Evolutionary conservation across 2,797 vertebrate genomes (phyloP).

Genomic region (Malurus splendens): DNA sequence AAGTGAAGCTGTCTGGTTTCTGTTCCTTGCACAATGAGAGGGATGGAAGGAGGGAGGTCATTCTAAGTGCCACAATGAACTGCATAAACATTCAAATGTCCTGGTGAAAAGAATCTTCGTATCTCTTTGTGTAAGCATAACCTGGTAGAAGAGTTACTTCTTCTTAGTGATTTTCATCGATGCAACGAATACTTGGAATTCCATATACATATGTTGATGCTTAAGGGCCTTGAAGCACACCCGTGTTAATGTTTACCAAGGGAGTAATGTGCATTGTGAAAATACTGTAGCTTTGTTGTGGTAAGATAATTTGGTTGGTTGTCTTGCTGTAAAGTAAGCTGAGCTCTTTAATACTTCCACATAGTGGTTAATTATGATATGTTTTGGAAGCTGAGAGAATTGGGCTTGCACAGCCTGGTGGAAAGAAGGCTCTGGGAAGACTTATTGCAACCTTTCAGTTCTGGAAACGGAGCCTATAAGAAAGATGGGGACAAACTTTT

Average conservation of each 20-base stretch:
- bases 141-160: not conserved
- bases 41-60: not conserved
- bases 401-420: not conserved
- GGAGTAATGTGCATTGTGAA: not conserved
- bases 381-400: not conserved
- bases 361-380: not conserved
- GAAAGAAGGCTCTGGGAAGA: not conserved
- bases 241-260: not conserved
- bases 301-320: not conserved
- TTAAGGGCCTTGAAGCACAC: not conserved
- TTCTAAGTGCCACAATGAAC: not conserved
- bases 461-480: not conserved
- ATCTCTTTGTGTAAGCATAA: not conserved
- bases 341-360: not conserved
- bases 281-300: not conserved
- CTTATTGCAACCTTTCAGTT: not conserved
- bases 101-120: not conserved
- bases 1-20: not conserved
- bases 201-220: accelerated
- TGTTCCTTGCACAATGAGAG: not conserved
- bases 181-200: not conserved
- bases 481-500: not conserved
- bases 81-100: not conserved
- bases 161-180: not conserved
- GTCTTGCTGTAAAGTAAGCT: not conserved